phyloP scores from a whole-genome alignment of 1,140 invertebrate genomes.

The Mamestra configurata region DNA sequence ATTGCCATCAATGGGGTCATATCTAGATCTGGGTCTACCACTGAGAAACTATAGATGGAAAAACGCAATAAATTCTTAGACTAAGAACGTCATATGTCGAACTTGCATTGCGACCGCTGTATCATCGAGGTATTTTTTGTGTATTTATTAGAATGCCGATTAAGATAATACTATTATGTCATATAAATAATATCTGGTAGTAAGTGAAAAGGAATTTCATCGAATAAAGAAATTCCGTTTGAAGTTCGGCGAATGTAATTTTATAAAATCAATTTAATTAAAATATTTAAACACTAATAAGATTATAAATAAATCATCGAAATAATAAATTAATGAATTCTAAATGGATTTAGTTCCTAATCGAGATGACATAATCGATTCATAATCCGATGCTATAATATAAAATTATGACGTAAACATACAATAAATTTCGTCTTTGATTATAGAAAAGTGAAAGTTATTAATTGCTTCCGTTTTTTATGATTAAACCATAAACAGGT shows the following conservation, averaged over 20 bases:
- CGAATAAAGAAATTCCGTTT: neutral
- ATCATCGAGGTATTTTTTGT: too few relatives aligned
- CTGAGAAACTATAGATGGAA: too few relatives aligned
- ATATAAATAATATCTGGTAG: too few relatives aligned
- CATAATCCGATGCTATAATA: neutral
- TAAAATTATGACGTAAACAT: conserved; percentile 20
- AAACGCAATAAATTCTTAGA: too few relatives aligned
- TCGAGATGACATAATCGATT: conserved; percentile 12
- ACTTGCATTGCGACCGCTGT: too few relatives aligned
- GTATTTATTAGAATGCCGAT: too few relatives aligned
- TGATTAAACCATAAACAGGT: conserved; percentile 17
- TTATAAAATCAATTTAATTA: neutral
- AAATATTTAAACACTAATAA: neutral
- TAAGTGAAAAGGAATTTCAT: neutral
- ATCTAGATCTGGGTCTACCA: too few relatives aligned
- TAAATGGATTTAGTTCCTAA: conserved; percentile 23
- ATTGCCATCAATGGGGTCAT: too few relatives aligned
- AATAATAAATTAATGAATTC: neutral
- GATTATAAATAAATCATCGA: neutral
- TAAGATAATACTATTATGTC: too few relatives aligned
- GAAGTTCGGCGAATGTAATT: neutral
- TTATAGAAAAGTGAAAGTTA: conserved; percentile 26
- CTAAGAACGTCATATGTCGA: too few relatives aligned
- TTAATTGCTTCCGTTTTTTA: conserved; percentile 36
- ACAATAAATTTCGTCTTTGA: conserved; percentile 18